phyloP scores from a whole-genome alignment of 1,140 invertebrate genomes.

The Drosophila equinoxialis region DNA sequence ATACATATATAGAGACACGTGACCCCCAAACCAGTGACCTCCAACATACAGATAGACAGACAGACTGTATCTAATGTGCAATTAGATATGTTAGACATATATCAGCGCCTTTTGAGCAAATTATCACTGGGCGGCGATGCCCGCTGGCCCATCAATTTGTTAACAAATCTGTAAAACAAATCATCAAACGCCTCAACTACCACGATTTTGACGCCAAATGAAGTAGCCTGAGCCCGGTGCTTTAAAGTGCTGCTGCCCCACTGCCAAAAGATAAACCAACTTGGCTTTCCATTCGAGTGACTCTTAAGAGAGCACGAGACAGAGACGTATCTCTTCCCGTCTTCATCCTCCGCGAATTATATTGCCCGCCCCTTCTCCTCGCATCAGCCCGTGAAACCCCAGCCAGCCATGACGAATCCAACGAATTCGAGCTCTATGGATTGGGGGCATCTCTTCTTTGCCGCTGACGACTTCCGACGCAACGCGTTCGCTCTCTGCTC shows the following conservation, averaged over 20 bases:
- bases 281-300: constrained; percentile 65
- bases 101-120: constrained; percentile 41
- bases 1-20: constrained; percentile 34
- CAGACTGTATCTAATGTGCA: constrained; percentile 59
- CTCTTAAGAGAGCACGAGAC: constrained; percentile 34
- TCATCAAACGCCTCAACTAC: constrained; percentile 67
- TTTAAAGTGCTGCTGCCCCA: constrained; percentile 28
- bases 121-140: constrained; percentile 36
- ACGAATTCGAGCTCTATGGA: not conserved
- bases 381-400: constrained; percentile 8
- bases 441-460: constrained; percentile 25
- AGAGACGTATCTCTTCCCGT: not conserved
- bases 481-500: not conserved
- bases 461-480: constrained; percentile 39
- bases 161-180: constrained; percentile 70
- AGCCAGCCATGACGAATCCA: constrained; percentile 59
- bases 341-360: not conserved
- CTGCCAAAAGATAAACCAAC: constrained; percentile 38
- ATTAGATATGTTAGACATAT: constrained; percentile 65
- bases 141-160: constrained; percentile 55
- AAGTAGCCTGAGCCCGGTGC: constrained; percentile 39
- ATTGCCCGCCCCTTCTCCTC: not conserved
- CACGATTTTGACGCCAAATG: constrained; percentile 56
- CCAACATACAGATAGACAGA: not conserved
- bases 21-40: constrained; percentile 32